phyloP scores from a whole-genome alignment of 64 coral and sea anemone species.

The Acropora tenuis region DNA sequence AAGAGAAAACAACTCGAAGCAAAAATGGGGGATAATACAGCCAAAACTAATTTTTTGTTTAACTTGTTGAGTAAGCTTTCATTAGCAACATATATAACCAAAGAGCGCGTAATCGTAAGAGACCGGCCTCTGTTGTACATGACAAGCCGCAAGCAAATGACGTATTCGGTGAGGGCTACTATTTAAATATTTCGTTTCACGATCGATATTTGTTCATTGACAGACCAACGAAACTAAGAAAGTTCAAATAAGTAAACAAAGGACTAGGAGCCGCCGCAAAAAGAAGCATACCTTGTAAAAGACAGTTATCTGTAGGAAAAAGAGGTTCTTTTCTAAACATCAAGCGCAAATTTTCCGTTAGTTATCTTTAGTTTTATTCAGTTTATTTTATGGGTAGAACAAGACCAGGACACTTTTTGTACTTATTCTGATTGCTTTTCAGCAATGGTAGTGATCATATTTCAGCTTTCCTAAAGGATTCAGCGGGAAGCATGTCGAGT shows the following conservation, averaged over 20 bases:
- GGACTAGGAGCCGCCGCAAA: conserved; percentile 14
- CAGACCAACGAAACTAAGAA: conserved; percentile 21
- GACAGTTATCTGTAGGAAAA: conserved; percentile 10
- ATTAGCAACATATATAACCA: conserved; percentile 11
- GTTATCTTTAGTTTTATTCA: conserved; percentile 15
- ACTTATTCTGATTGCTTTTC: conserved; percentile 23
- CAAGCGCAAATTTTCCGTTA: conserved; percentile 29
- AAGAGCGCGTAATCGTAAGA: conserved; percentile 14
- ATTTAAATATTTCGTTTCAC: conserved; percentile 21
- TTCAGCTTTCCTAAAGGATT: conserved; percentile 19
- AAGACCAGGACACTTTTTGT: not conserved
- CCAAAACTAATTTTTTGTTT: not conserved
- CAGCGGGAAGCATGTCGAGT: conserved; percentile 20
- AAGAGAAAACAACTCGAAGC: not conserved
- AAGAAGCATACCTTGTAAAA: not conserved
- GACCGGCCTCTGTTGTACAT: conserved; percentile 12
- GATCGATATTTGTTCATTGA: conserved; percentile 16
- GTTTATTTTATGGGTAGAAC: conserved; percentile 24
- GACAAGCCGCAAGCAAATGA: conserved; percentile 24
- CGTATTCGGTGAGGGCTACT: conserved; percentile 5
- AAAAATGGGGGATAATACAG: conserved; percentile 13
- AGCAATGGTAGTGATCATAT: conserved; percentile 14
- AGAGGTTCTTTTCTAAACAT: too few species aligned
- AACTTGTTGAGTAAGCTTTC: conserved; percentile 26
- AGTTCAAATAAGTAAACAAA: conserved; percentile 11